These are phyloP conservation scores for Ceyx erithaca DNA, from an alignment of 2,797 vertebrate genomes.

Conservation along the genomic window DNA sequence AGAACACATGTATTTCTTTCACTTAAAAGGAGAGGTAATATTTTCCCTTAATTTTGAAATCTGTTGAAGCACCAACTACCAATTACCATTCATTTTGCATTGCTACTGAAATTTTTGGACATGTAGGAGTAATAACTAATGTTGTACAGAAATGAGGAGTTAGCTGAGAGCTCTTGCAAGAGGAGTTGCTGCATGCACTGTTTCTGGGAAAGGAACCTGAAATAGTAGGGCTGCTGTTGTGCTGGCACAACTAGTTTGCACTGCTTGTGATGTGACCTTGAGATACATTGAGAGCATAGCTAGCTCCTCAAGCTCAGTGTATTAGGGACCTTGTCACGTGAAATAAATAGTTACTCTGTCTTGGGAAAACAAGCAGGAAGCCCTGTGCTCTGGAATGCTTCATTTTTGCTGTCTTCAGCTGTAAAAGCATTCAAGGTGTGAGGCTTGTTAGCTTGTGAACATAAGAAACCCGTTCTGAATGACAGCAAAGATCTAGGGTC, in stretches of 20 bases:
- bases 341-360: not conserved
- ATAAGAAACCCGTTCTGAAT: not conserved
- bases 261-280: not conserved
- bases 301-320: not conserved
- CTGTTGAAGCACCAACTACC: not conserved
- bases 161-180: not conserved
- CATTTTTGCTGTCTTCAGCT: not conserved
- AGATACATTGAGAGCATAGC: not conserved
- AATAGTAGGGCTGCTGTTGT: not conserved
- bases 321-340: not conserved
- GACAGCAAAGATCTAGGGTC: not conserved
- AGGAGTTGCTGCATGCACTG: not conserved
- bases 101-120: not conserved
- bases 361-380: not conserved
- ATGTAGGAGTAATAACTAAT: not conserved
- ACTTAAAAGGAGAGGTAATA: not conserved
- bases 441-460: not conserved
- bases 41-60: not conserved
- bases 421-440: not conserved
- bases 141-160: not conserved
- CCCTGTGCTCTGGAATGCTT: not conserved
- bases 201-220: not conserved
- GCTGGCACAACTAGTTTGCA: not conserved
- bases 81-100: not conserved
- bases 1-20: accelerated